Evolutionary conservation across 2,797 vertebrate genomes (phyloP).

Genomic region (Avahi laniger): DNA sequence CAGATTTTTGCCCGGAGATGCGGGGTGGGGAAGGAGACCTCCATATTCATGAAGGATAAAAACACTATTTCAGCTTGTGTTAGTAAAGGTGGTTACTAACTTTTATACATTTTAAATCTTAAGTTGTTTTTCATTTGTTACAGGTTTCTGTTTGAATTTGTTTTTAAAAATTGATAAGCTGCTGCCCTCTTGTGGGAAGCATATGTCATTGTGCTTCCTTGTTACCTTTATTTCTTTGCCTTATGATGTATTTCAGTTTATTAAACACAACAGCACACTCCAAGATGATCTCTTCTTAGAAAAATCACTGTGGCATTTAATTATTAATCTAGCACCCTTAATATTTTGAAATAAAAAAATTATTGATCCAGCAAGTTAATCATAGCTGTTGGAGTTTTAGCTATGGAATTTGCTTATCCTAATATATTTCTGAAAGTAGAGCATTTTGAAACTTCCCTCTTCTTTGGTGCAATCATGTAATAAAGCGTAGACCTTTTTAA

Average conservation of each 20-base stretch:
- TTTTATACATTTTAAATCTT: neutral
- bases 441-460: neutral
- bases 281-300: neutral
- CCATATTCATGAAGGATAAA: neutral
- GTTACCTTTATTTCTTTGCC: neutral
- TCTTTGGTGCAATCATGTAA: neutral
- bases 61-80: neutral
- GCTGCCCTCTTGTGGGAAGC: slow-evolving; percentile 82
- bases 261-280: neutral
- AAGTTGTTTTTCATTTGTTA: neutral
- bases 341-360: neutral
- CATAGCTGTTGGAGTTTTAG: neutral
- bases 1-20: neutral
- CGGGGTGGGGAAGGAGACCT: neutral
- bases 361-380: neutral
- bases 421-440: neutral
- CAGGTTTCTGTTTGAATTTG: neutral
- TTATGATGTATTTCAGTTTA: neutral
- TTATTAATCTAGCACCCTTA: neutral
- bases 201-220: neutral
- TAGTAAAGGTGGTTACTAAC: neutral
- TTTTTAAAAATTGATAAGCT: slow-evolving; percentile 55
- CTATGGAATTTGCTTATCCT: neutral
- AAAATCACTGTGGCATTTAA: neutral
- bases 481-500: neutral